These are phyloP conservation scores for Habrosyne pyritoides DNA, from an alignment of 2,888 invertebrate genomes.

Conservation along the genomic window DNA sequence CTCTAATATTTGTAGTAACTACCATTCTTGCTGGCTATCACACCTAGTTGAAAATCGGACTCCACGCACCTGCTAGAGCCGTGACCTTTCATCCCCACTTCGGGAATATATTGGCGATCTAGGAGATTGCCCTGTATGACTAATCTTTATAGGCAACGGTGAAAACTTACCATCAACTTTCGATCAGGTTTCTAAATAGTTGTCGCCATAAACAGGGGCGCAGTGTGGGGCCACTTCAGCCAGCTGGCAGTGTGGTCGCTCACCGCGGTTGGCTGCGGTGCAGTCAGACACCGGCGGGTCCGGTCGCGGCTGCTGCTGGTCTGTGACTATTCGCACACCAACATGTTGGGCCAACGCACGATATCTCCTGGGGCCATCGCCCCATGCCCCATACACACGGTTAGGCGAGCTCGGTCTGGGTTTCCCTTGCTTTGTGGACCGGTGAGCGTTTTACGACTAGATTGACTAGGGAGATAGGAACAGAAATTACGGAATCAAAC, in stretches of 20 bases:
- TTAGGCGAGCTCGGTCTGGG: conserved; percentile 40
- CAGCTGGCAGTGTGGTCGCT: conserved; percentile 74
- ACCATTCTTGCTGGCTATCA: too few species aligned
- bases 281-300: conserved; percentile 56
- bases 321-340: conserved; percentile 78
- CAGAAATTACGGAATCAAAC: too few species aligned
- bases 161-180: too few species aligned
- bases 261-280: conserved; percentile 70
- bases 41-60: too few species aligned
- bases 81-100: too few species aligned
- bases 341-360: conserved; percentile 74
- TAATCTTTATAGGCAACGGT: too few species aligned
- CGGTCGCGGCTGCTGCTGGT: conserved; percentile 62
- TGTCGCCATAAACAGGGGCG: conserved; percentile 55
- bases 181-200: too few species aligned
- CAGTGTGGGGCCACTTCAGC: conserved; percentile 75
- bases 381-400: conserved; percentile 57
- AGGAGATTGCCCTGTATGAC: too few species aligned
- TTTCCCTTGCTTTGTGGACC: conserved; percentile 65
- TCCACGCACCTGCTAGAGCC: too few species aligned
- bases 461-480: too few species aligned
- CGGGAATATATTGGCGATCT: too few species aligned
- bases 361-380: conserved; percentile 50
- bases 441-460: conserved; percentile 32
- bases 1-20: too few species aligned